Evolutionary conservation across 2,797 vertebrate species (phyloP).

Genomic region (Pterois miles): DNA sequence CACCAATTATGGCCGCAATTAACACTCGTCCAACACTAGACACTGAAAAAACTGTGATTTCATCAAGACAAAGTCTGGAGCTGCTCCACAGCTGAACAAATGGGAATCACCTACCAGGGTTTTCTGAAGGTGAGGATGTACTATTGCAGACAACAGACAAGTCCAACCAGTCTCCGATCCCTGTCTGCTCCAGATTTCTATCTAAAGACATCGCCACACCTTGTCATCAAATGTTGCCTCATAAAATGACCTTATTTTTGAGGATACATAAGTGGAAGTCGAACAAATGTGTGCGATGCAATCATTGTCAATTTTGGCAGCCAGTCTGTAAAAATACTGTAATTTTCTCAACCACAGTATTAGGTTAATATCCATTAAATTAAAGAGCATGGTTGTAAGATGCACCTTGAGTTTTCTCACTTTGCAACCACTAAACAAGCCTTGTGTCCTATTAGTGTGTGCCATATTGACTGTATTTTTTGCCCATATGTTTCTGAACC

Average conservation of each 20-base stretch:
- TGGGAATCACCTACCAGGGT: not conserved
- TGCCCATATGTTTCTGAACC: not conserved
- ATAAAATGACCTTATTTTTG: not conserved
- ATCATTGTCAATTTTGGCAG: not conserved
- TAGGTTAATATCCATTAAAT: too few relatives aligned
- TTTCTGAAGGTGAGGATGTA: not conserved
- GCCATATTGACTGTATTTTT: not conserved
- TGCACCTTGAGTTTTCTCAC: not conserved
- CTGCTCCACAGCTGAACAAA: not conserved
- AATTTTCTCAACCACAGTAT: not conserved
- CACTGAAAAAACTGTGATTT: not conserved
- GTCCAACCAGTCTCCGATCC: constrained; percentile 36
- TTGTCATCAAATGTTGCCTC: not conserved
- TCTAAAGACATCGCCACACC: constrained; percentile 9
- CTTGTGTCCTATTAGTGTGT: not conserved
- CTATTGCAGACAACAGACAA: not conserved
- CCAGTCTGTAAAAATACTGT: not conserved
- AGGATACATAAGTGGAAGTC: not conserved
- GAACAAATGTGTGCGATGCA: not conserved
- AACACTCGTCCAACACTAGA: not conserved
- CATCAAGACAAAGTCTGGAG: not conserved
- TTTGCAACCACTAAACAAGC: not conserved
- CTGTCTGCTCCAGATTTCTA: not conserved
- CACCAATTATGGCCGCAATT: not conserved
- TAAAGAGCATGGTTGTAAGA: not conserved